Percentiles rank a stretch among this genome's conserved stretches.
These are phyloP conservation scores for Spheniscus humboldti DNA, from an alignment of 2,797 vertebrate species.

Conservation along the genomic window DNA sequence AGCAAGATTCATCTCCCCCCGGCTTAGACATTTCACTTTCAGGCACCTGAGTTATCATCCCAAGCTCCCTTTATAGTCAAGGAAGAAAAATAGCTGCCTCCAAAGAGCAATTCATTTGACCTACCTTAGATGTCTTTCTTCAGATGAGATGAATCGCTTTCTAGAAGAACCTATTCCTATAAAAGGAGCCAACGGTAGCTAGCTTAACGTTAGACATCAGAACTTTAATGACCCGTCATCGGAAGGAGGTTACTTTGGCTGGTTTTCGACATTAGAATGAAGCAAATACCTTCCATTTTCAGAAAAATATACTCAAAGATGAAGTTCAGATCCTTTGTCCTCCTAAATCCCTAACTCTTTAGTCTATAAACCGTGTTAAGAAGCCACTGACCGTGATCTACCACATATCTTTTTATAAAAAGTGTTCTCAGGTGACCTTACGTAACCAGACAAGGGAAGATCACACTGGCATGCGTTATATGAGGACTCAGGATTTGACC, in stretches of 20 bases:
- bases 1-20: accelerated
- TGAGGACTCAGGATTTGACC: background rate
- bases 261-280: background rate
- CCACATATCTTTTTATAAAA: background rate
- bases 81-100: background rate
- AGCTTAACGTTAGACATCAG: background rate
- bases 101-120: slow-evolving; percentile 25
- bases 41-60: background rate
- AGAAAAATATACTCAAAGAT: background rate
- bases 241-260: background rate
- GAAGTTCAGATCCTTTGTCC: background rate
- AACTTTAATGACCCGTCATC: background rate
- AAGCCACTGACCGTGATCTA: background rate
- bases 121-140: slow-evolving; percentile 9
- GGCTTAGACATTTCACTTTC: background rate
- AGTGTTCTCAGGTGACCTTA: background rate
- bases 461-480: background rate
- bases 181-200: background rate
- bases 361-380: background rate
- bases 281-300: background rate
- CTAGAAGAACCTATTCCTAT: background rate
- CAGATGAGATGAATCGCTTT: background rate
- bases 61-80: background rate
- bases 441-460: background rate
- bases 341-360: background rate